phyloP scores from a whole-genome alignment of 2,888 invertebrate genomes.

The Neelides folsomi region DNA sequence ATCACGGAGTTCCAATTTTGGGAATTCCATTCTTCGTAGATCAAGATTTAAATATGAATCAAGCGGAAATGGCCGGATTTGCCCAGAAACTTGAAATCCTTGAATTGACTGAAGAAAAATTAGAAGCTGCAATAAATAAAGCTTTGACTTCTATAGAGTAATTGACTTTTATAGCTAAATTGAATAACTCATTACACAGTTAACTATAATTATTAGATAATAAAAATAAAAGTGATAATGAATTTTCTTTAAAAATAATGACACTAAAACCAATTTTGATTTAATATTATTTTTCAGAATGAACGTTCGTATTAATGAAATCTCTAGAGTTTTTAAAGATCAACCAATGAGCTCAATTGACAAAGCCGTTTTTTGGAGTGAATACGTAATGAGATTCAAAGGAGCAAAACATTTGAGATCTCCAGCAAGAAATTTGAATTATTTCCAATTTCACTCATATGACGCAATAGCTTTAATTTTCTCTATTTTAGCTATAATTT shows the following conservation, averaged over 20 bases:
- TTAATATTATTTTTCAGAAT: no score
- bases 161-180: no score
- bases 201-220: no score
- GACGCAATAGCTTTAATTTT: slow-evolving; percentile 26
- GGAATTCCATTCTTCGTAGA: slow-evolving; percentile 46
- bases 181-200: no score
- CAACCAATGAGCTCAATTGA: slow-evolving; percentile 12
- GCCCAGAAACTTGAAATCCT: slow-evolving; percentile 44
- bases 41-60: slow-evolving; percentile 48
- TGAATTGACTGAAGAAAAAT: slow-evolving; percentile 42
- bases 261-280: no score
- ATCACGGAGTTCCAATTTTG: slow-evolving; percentile 52
- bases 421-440: slow-evolving; percentile 31
- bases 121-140: slow-evolving; percentile 40
- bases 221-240: no score
- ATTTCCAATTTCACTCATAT: slow-evolving; percentile 33
- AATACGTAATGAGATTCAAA: slow-evolving; percentile 37
- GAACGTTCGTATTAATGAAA: slow-evolving; percentile 33
- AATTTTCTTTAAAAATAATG: no score
- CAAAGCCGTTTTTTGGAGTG: slow-evolving; percentile 14
- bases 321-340: slow-evolving; percentile 41
- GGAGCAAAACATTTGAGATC: slow-evolving; percentile 30
- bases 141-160: slow-evolving; percentile 42
- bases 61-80: slow-evolving; percentile 44
- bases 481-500: slow-evolving; percentile 4